Base-by-base conservation (phyloP, 2,113 vertebrate species). In the Serilophus lunatus region DNA sequence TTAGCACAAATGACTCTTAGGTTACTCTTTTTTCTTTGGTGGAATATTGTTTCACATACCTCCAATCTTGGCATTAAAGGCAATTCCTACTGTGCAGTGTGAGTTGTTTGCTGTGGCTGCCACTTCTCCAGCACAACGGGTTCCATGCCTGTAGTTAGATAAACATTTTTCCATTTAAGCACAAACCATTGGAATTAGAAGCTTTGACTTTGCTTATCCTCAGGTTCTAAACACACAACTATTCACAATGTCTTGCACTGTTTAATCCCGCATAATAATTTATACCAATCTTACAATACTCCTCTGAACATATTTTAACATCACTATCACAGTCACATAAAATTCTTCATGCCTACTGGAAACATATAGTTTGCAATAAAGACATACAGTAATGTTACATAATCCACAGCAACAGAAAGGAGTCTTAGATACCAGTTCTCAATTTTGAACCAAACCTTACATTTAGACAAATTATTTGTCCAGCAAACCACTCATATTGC, bases 21-120 rank as follows among this genome's bases (percentile, higher is more conserved):
- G 26, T 80, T 72, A 18, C 42, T n/a, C 57, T 57, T 79, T 64
- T 45, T 36, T n/a, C n/a, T 35, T 47, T 61, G 6, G 45, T 18
- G n/a, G 42, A n/a, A 82, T 56, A 94, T 38, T 94, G 83, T 80
- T 95, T 92, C 65, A 96, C 98, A 96, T 97, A 99, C 99, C 99
- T 98, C 99, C 99, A 78, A 99, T 99, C 98, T 96, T 99, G 97
- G 99, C 99, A 56, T 99, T 99, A 97, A 99, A 99, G 95, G 99
- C 99, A 59, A 99, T 99, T 97, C 99, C 99, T 79, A 99, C 99
- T 80, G 99, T 99, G 98, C 99, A 99, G 90, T 99, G 99, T 36
- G 99, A 99, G 98, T 99, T 99, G 98, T 99, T 99, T 94, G 99
- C 99, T 7, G 99, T 98, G 49, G 99, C 99, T 86, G 99, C 99